These are phyloP conservation scores for Notodonta ziczac DNA, from an alignment of 2,888 invertebrate genomes.

Conservation along the genomic window DNA sequence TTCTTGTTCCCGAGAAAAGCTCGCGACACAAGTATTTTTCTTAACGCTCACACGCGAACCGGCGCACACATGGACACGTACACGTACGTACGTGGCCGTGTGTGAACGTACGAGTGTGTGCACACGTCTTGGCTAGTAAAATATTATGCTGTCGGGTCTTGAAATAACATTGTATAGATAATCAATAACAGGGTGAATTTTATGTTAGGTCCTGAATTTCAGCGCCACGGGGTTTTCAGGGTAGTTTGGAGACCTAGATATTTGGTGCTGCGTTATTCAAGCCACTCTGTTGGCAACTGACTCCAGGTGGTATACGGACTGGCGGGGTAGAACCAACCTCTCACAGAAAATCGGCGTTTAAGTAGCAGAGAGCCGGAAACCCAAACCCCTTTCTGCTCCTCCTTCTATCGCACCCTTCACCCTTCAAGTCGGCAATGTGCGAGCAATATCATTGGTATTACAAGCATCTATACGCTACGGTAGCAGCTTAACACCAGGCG, in stretches of 20 bases:
- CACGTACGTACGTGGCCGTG: constrained; percentile 19
- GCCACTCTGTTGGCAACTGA: no score
- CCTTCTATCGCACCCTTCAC: no score
- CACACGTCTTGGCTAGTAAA: constrained; percentile 78
- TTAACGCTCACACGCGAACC: constrained; percentile 55
- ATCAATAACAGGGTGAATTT: constrained; percentile 79
- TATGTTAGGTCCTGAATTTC: constrained; percentile 64
- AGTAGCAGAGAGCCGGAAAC: no score
- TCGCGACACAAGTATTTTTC: constrained; percentile 81
- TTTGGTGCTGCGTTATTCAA: no score
- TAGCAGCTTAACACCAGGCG: no score
- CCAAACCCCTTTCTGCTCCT: no score
- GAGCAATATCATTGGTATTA: no score
- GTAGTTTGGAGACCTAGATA: constrained; percentile 10
- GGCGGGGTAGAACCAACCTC: no score
- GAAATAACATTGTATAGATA: constrained; percentile 85
- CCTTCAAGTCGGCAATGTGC: no score
- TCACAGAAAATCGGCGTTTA: no score
- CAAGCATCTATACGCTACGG: no score
- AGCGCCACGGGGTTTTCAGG: constrained; percentile 32
- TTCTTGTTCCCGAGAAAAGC: constrained; percentile 69
- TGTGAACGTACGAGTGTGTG: constrained; percentile 51
- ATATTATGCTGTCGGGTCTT: constrained; percentile 83
- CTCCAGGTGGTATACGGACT: no score
- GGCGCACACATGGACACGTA: constrained; percentile 41